phyloP scores from a whole-genome alignment of 2,888 invertebrate genomes.

The Eupithecia dodoneata region DNA sequence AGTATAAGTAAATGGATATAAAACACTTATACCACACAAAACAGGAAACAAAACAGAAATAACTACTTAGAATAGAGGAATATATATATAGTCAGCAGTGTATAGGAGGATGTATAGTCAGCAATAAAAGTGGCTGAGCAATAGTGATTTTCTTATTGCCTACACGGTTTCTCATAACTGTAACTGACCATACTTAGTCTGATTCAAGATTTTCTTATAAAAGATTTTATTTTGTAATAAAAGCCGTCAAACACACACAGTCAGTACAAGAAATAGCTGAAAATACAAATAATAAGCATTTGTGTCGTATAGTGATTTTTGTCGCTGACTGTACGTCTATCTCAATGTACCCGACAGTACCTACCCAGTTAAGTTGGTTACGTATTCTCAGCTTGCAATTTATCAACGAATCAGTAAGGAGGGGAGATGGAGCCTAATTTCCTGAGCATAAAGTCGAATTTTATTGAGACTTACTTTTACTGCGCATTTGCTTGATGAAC shows the following conservation, averaged over 20 bases:
- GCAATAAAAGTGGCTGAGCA: not conserved
- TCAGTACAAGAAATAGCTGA: not conserved
- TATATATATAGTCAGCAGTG: not conserved
- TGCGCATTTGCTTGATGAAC: constrained; percentile 2
- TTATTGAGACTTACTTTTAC: constrained; percentile 3
- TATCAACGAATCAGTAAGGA: constrained; percentile 31
- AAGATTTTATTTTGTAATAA: not conserved
- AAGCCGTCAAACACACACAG: not conserved
- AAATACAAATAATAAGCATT: not conserved
- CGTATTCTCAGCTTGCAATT: constrained; percentile 27
- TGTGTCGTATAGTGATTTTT: not conserved
- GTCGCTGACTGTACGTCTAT: not conserved
- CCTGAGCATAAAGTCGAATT: constrained; percentile 4
- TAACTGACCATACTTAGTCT: not conserved
- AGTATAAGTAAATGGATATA: too few relatives aligned
- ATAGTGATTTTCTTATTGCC: not conserved
- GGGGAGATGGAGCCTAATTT: constrained; percentile 11
- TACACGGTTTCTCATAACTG: too few relatives aligned
- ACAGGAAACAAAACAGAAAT: too few relatives aligned
- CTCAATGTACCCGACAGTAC: not conserved
- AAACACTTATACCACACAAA: too few relatives aligned
- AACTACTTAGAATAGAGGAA: too few relatives aligned
- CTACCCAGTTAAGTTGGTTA: constrained; percentile 16
- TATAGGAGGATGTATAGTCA: not conserved
- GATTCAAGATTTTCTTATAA: not conserved